Evolutionary conservation across 2,888 invertebrate species (phyloP).

Genomic region (Aphidius colemani): DNA sequence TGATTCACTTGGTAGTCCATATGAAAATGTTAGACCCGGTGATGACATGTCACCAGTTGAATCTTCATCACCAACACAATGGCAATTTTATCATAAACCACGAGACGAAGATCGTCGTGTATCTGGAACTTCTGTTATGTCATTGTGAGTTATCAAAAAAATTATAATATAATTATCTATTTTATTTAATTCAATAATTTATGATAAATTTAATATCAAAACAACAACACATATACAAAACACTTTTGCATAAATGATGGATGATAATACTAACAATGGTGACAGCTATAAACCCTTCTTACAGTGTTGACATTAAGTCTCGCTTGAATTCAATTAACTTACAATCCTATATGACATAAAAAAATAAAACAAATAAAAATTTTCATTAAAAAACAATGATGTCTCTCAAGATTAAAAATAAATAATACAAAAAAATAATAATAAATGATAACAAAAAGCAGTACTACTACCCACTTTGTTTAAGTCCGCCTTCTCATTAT

Average conservation of each 20-base stretch:
- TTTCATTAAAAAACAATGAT: too few species aligned
- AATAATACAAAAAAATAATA: too few species aligned
- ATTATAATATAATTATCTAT: constrained; percentile 1
- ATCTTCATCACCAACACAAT: constrained; percentile 63
- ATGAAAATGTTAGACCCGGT: constrained; percentile 67
- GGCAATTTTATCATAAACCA: constrained; percentile 64
- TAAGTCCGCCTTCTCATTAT: constrained; percentile 7
- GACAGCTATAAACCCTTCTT: too few species aligned
- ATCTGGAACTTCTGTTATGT: constrained; percentile 66
- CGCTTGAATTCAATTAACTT: constrained; percentile 15
- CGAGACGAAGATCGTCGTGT: constrained; percentile 64
- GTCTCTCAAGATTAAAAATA: too few species aligned
- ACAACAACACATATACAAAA: too few species aligned
- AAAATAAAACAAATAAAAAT: constrained; percentile 4
- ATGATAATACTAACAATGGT: too few species aligned
- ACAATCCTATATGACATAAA: neutral
- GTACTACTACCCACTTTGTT: constrained; percentile 7
- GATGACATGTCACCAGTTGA: constrained; percentile 64
- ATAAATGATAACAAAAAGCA: neutral
- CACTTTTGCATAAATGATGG: too few species aligned
- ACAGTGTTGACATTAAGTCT: neutral
- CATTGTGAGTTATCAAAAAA: constrained; percentile 62
- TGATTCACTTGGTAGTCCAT: constrained; percentile 69
- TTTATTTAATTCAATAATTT: neutral
- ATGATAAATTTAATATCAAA: too few species aligned